Percentiles rank a stretch among this genome's conserved stretches.
These are phyloP conservation scores for Trichechus manatus DNA, from an alignment of 2,113 vertebrate genomes.

Conservation along the genomic window DNA sequence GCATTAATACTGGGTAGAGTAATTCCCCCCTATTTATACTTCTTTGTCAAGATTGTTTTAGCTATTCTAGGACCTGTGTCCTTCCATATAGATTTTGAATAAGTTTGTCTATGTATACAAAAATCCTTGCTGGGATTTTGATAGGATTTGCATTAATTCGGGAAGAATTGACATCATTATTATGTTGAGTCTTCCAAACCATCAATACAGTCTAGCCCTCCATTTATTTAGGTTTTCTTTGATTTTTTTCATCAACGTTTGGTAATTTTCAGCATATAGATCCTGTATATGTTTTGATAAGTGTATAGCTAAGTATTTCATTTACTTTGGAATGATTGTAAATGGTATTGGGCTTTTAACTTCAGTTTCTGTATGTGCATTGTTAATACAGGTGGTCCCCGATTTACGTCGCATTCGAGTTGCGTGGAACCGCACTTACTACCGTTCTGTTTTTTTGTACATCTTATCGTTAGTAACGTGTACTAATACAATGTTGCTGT, in stretches of 20 bases:
- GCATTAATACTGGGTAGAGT: background rate
- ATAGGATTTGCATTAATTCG: too few relatives aligned
- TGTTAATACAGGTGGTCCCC: background rate
- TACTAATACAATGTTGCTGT: too few relatives aligned
- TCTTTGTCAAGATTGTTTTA: background rate
- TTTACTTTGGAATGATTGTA: background rate
- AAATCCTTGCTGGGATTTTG: too few relatives aligned
- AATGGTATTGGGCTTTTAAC: background rate
- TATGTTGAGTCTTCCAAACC: background rate
- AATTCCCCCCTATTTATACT: background rate
- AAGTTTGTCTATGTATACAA: too few relatives aligned
- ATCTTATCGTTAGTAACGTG: too few relatives aligned
- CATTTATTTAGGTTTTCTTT: conserved; percentile 19
- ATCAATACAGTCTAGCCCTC: background rate
- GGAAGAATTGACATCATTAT: conserved; percentile 26
- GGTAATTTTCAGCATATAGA: background rate
- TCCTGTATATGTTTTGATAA: conserved; percentile 1
- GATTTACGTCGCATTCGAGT: too few relatives aligned
- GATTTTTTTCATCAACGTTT: background rate
- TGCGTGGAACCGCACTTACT: too few relatives aligned
- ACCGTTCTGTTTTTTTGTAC: too few relatives aligned
- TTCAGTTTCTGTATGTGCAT: background rate
- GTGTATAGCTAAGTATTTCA: background rate
- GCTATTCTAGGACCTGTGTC: background rate
- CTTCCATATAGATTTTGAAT: too few relatives aligned